Evolutionary conservation across 2,113 vertebrate genomes (phyloP), one percentile per base, ranked within the genome.

Genomic region (Pomatorhinus ruficollis): DNA sequence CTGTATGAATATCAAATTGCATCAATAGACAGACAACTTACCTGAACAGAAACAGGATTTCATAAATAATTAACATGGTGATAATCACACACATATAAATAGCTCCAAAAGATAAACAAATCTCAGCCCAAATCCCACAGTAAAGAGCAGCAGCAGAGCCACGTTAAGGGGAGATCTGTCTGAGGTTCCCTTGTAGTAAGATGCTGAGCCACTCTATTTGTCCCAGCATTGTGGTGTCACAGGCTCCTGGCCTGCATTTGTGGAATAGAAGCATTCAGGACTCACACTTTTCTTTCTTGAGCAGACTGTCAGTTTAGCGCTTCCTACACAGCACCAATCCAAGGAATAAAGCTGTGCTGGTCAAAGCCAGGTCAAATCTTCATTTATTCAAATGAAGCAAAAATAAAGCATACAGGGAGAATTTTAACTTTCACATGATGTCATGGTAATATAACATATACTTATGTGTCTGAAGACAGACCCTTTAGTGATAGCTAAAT

Each of bases 1-100:
- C 84, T 88, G 61, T n/a, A 93, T 93, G 35, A 97, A 84, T 77
- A 78, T 83, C 50, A 69, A 78, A 66, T 37, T 77, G 23, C 14
- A 83, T 60, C 72, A 87, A 61, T 0, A 65, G 40, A 81, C 1
- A 27, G 44, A 76, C 25, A 93, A 72, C 18, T 83, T 68, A 81
- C 11, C 52, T 83, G 64, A 95, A 69, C 15, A 90, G 28, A 83
- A 93, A 53, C 7, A 76, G 31, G 39, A 84, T 54, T 78, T 89
- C 6, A 1, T 33, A 86, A 53, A 49, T 64, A 47, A 65, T 79
- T 52, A 79, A 57, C 25, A 72, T 4, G 3, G 10, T 37, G 54
- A 72, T 45, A 88, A 69, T 37, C 63, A 56, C 12, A 75, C 12
- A 56, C 6, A 54, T 3, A 66, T 13, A 63, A 83, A 86, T 10